Evolutionary conservation across 2,888 invertebrate genomes (phyloP), one percentile per base, ranked within the genome.

Genomic region (Hyalella azteca): DNA sequence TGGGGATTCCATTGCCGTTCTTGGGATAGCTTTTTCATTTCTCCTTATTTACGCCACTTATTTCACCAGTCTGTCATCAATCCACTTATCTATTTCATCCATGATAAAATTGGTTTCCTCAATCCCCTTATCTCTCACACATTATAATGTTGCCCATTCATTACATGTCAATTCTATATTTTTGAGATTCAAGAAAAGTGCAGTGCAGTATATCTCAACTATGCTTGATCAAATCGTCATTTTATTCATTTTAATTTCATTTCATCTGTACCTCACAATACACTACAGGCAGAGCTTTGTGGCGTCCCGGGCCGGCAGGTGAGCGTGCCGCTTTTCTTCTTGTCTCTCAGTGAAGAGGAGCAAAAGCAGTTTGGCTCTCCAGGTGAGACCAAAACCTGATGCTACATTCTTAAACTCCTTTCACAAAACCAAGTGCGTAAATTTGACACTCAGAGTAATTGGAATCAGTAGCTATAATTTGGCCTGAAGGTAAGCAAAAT

Each of bases 241-340:
- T 45, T 45, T 7, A 45, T 45, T 45, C 7, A 15, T 15, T 7
- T 7, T 45, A 45, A 45, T 11, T 45, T 45, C 9, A 45, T 45
- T 11, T 45, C 7, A 45, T 7, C 45, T 7, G 7, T 45, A 7
- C 59, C 7, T 13, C 7, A 13, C 9, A 59, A 22, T 59, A 66
- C 39, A 15, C 7, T 41, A 5, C 75, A 75, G 75, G 41, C 40
- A 0, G 75, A 75, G 45, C 26, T 36, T 15, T 75, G 75, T 45
- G 75, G 75, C 0, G 75, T 75, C 1, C 75, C 75, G 0, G 75
- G 45, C 11, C 75, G 75, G 0, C 75, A 75, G 45, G 45, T 75
- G 41, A 45, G 26, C 9, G 5, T 75, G 26, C 75, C 75, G 13
- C 1, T 75, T 15, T 45, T 26, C 13, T 75, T 75, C 75, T 26